Conservation (phyloP, 2,113 vertebrate species). For the Fulica atra region DNA sequence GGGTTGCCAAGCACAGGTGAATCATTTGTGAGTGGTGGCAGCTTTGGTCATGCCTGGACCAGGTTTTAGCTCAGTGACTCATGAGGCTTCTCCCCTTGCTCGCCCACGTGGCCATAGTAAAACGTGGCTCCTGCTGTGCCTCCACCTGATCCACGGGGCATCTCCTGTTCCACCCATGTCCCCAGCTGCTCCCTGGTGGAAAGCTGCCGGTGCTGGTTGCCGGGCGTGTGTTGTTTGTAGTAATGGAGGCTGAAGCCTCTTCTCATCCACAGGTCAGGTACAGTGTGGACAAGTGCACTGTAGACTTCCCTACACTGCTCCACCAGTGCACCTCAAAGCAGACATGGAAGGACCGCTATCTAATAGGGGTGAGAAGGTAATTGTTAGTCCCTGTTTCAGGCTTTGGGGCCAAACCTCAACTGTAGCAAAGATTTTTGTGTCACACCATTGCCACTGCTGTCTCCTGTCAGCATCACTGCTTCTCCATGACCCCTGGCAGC, state of each 20-base stretch:
- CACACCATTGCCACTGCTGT: rapidly evolving
- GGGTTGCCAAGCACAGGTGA: neutral
- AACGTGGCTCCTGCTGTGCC: neutral
- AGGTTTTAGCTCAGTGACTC: neutral
- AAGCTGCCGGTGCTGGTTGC: rapidly evolving
- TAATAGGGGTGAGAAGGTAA: slow-evolving; percentile 84
- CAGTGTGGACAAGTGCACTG: slow-evolving; percentile 86
- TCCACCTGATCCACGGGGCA: rapidly evolving
- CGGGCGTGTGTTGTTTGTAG: neutral
- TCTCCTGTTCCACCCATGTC: rapidly evolving
- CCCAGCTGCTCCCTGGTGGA: neutral
- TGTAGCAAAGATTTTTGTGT: neutral
- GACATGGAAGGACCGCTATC: slow-evolving; percentile 84
- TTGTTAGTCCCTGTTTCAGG: slow-evolving; percentile 6
- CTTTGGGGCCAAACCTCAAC: neutral
- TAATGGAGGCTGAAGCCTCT: slow-evolving; percentile 51
- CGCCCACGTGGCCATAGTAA: rapidly evolving
- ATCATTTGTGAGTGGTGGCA: neutral
- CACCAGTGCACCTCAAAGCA: slow-evolving; percentile 85
- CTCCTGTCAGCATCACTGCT: neutral
- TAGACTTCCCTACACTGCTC: slow-evolving; percentile 82
- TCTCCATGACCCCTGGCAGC: neutral
- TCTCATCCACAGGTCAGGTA: slow-evolving; percentile 82
- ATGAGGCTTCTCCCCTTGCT: neutral
- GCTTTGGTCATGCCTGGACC: neutral